A percentile compares a stretch with the other conserved stretches of the same genome.
phyloP scores from a whole-genome alignment of 2,113 vertebrate genomes.

The Lathamus discolor region DNA sequence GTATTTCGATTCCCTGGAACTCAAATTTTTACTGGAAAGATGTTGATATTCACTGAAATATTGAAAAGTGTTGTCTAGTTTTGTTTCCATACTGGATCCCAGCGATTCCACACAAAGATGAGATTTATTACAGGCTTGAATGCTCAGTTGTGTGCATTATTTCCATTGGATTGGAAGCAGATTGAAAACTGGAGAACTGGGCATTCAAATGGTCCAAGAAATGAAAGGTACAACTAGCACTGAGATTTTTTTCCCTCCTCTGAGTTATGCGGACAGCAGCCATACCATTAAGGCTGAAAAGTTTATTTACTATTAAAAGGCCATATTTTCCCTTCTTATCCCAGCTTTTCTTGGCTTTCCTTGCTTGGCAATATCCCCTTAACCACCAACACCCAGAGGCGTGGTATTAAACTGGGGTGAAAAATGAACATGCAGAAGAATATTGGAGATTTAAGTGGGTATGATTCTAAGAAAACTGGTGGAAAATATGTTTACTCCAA shows the following conservation, averaged over 20 bases:
- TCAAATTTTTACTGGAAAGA: neutral
- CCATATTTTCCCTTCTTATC: conserved; percentile 42
- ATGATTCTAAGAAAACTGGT: conserved; percentile 48
- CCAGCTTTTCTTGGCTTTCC: conserved; percentile 59
- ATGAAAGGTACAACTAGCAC: neutral
- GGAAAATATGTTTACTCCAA: conserved; percentile 48
- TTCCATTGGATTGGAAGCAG: neutral
- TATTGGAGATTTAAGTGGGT: conserved; percentile 50
- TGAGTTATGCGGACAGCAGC: conserved; percentile 25
- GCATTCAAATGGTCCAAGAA: neutral
- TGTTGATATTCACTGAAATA: neutral
- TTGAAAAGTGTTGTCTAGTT: neutral
- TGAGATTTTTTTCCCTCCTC: neutral
- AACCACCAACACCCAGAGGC: conserved; percentile 48
- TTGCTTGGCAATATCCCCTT: conserved; percentile 54
- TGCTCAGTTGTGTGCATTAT: neutral
- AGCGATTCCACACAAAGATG: neutral
- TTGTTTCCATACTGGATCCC: neutral
- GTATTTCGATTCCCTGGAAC: neutral
- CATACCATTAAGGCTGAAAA: neutral
- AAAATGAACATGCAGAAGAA: conserved; percentile 58
- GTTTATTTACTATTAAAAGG: conserved; percentile 47
- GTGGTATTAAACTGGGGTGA: conserved; percentile 56
- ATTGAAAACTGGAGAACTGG: neutral
- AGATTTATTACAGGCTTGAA: neutral